Base-by-base conservation (phyloP, 2,113 vertebrate genomes). In the Boulengeromyrus knoepffleri region DNA sequence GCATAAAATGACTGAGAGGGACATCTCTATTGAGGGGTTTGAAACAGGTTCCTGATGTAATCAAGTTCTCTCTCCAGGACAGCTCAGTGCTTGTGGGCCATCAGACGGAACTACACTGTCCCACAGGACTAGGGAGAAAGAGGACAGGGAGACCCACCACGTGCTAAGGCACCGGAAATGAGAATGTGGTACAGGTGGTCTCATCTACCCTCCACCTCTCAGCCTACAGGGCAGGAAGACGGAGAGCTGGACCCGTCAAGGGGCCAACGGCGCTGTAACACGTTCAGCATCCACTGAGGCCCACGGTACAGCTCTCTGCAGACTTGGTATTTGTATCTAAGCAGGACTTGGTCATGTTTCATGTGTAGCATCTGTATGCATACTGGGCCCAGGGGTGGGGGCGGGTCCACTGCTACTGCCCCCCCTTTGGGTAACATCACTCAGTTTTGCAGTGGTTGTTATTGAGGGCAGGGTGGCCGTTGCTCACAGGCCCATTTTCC, bases 381-480 rank as follows among this genome's bases (percentile, higher is more conserved):
- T 13, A 31, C 62, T 27, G 62, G n/a, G 62, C n/a, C 62, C 62
- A 4, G 62, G 62, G n/a, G n/a, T 4, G 62, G n/a, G 58, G 62
- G 62, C 3, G n/a, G 62, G 62, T 27, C 58, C 58, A 3, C 58
- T 36, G 70, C 70, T 0, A 13, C 66, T 31, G 27, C 66, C 47
- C 47, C 47, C 47, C 47, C 77, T 88, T 36, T 36, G 31, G 70
- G 27, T 56, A 45, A 92, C 0, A 85, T 96, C 92, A 96, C 91
- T 96, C 93, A 2, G 0, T 90, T 93, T 98, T 99, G 36, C 94
- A 95, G 91, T 94, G 94, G 94, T 97, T 97, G 95, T 98, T 98
- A 95, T 96, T 97, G 84, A 97, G 93, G 17, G 93, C 6, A 0
- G 96, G 92, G 92, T 97, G 96, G 74, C 97, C 97, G 0, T 99